Evolutionary conservation across 2,888 invertebrate genomes (phyloP).

Genomic region (Tribolium freemani): DNA sequence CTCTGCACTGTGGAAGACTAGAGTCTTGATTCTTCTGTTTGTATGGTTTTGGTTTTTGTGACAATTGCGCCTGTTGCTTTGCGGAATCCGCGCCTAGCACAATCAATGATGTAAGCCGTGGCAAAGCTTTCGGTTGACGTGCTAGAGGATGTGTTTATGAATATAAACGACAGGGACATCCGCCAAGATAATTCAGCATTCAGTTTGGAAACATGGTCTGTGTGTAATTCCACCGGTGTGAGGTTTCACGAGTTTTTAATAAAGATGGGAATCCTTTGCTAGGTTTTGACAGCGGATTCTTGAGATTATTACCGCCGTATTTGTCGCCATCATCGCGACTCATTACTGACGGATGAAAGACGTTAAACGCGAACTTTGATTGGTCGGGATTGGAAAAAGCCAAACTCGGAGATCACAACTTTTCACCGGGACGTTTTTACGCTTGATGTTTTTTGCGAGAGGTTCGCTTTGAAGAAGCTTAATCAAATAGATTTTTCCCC

Average conservation of each 20-base stretch:
- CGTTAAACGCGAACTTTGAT: background rate
- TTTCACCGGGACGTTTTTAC: constrained; percentile 11
- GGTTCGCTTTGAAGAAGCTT: constrained; percentile 21
- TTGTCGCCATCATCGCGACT: background rate
- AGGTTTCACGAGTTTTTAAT: constrained; percentile 8
- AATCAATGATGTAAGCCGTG: constrained; percentile 47
- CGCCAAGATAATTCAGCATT: constrained; percentile 37
- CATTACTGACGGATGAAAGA: background rate
- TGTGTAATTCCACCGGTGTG: constrained; percentile 5
- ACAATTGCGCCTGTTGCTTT: constrained; percentile 15
- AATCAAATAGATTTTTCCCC: constrained; percentile 28
- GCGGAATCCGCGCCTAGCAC: constrained; percentile 18
- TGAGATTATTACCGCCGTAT: constrained; percentile 4
- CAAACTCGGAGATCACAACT: constrained; percentile 11
- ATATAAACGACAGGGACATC: constrained; percentile 47
- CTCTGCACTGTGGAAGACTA: too few relatives aligned
- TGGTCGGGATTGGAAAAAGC: constrained; percentile 9
- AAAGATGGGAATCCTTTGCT: background rate
- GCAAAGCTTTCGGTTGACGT: constrained; percentile 39
- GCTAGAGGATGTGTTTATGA: constrained; percentile 47
- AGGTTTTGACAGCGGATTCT: background rate
- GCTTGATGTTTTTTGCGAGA: constrained; percentile 7
- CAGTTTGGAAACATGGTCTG: constrained; percentile 12
- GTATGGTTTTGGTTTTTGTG: too few relatives aligned
- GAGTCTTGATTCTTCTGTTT: too few relatives aligned